Evolutionary conservation across 2,888 invertebrate species (phyloP), one percentile per base, ranked within the genome.

Genomic region (Acrobasis consociella): DNA sequence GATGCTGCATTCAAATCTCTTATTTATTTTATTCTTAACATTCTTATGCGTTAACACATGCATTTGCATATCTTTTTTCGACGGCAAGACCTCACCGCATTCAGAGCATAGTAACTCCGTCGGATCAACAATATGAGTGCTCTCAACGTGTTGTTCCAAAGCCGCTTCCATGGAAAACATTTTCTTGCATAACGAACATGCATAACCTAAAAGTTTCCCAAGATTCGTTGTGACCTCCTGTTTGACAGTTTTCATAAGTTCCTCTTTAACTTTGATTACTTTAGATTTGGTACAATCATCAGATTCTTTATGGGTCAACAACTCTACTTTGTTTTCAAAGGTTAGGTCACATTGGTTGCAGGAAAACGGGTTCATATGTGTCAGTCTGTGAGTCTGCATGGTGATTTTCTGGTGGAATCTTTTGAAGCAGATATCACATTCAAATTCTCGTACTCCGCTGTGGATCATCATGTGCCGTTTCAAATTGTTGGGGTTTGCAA

Each of bases 401-500:
- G 92, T 90, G 13, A 90, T 91, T 72, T 91, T 93, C 60, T 93
- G 93, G 62, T 87, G 87, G 73, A 93, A 93, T 42, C 87, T 74
- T 66, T 91, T 93, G 11, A 76, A 79, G 68, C 93, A 93, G 10
- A 93, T 82, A 62, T 92, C 91, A 74, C 93, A 93, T 69, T 87
- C 86, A 67, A 88, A 93, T n/a, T 91, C 89, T 66, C 85, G 82
- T 1, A 89, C 72, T 0, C 91, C 93, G 0, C 74, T 85, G 64
- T 93, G 93, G 9, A 92, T 93, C 86, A 90, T 87, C 89, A 91
- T 89, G 70, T 93, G 93, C 0, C 93, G 85, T 75, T 92, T 93
- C 17, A 93, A 75, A 65, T 93, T 93, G 66, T 92, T 91, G 0
- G 89, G 87, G 69, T 91, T 93, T 0, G 93, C 93, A 76, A 93